Evolutionary conservation across 2,888 invertebrate species (phyloP), one percentile per base, ranked within the genome.

Genomic region (Didymodactylos carnosus): DNA sequence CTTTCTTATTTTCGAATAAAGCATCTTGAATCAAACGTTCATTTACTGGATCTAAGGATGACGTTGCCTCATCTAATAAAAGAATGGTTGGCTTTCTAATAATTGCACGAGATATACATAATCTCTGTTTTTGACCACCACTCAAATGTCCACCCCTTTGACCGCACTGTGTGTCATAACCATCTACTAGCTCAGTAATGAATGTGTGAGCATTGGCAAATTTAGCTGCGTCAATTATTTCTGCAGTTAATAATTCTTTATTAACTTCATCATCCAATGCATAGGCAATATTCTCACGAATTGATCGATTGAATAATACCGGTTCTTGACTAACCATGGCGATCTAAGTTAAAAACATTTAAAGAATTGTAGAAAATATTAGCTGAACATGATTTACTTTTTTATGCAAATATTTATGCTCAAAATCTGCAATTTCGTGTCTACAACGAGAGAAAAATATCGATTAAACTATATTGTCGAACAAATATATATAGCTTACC

Each of bases 281-380:
- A 77, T 84, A 84, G n/a, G 80, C 78, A 69, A 84, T 84, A 77
- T 84, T 84, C 71, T 81, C 80, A 29, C 75, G 72, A 41, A 84
- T 80, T 3, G 81, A 80, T 39, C 83, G 77, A 4, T 83, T 84
- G 78, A 82, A 85, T 51, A 84, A 79, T 1, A 84, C 82, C 14
- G 84, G 84, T 75, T 84, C 84, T 77, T 84, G 84, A 7, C 83
- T 82, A 35, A 84, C 84, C 69, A 84, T 76, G 5, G 84, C 79
- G n/a, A 13, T 83, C 82, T 79, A 83, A 81, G 70, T 77, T 79
- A 78, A 84, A 84, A 25, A 84, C 78, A 77, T 79, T 83, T 69
- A 80, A 79, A 77, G 84, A 84, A 73, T 83, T 81, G 77, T 83
- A 84, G 35, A n/a, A n/a, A n/a, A n/a, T n/a, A n/a, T n/a, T n/a